Evolutionary conservation across 2,797 vertebrate species (phyloP), one percentile per base, ranked within the genome.

Genomic region (Pangasius larnaudii): DNA sequence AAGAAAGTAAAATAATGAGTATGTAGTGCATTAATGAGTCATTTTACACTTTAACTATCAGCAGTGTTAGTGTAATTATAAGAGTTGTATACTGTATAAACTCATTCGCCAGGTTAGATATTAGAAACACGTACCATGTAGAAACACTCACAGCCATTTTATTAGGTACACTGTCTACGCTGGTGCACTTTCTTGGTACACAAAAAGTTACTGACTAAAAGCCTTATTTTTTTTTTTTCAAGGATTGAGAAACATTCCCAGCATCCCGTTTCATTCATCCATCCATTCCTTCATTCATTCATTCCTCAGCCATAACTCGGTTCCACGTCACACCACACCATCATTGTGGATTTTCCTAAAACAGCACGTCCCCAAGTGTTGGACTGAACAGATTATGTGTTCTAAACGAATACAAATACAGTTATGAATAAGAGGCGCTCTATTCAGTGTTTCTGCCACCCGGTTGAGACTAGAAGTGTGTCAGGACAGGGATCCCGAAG

Each of bases 141-240:
- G 27, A 19, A 8, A 80, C 33, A 36, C 53, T 36, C 11, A 7
- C 33, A 24, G 33, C 53, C 77, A 39, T 59, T 58, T 59, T 59
- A 59, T 80, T 80, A 80, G 75, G 75, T 53, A 78, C n/a, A 30
- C 75, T 78, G 71, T 72, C 36, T 42, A 72, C 36, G 39, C 36
- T 24, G 24, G 72, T 49, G 72, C 42, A n/a, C 72, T 46, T 53
- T 53, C 49, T 78, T 30, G 24, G n/a, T 53, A 30, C 49, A 78
- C 49, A 10, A 53, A 53, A 53, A 53, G 30, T 51, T 16, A 77
- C 24, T 51, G 13, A 75, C 22, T 75, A 27, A n/a, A 74, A 75
- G 1, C 22, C 18, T 27, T 6, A 3, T 42, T 42, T 36, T 6
- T 42, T 42, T 36, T 6, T 22, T 39, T 22, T 14, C n/a, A 67